phyloP scores from a whole-genome alignment of 2,888 invertebrate genomes.

The Pammene aurita region DNA sequence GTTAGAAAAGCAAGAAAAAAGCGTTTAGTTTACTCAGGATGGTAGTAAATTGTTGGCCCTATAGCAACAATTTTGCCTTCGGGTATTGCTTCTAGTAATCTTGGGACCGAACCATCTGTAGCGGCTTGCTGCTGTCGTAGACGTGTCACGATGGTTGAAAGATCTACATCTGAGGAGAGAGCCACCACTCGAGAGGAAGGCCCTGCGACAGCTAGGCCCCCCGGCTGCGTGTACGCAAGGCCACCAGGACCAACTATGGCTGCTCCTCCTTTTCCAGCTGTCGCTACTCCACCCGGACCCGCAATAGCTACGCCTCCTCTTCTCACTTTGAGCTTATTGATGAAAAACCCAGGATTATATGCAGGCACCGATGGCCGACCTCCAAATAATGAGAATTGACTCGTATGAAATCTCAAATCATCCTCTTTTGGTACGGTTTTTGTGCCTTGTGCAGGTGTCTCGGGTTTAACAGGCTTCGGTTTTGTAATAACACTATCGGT shows the following conservation, averaged over 20 bases:
- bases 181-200: conserved; percentile 88
- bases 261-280: conserved; percentile 90
- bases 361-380: conserved; percentile 62
- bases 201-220: conserved; percentile 89
- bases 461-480: conserved; percentile 55
- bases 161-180: conserved; percentile 84
- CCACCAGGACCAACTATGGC: conserved; percentile 92
- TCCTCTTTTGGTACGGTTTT: conserved; percentile 56
- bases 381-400: conserved; percentile 51
- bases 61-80: conserved; percentile 88
- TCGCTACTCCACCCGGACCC: conserved; percentile 91
- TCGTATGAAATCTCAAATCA: conserved; percentile 58
- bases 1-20: conserved; percentile 46
- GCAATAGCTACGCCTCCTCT: conserved; percentile 91
- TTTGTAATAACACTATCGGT: conserved; percentile 50
- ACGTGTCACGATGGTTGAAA: conserved; percentile 79
- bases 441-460: conserved; percentile 51
- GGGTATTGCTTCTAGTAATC: conserved; percentile 78
- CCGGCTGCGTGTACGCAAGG: conserved; percentile 88
- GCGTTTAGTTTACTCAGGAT: conserved; percentile 67
- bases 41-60: conserved; percentile 89
- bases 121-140: conserved; percentile 65
- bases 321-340: conserved; percentile 87
- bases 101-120: conserved; percentile 65
- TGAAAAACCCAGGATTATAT: conserved; percentile 85